Evolutionary conservation across 2,797 vertebrate genomes (phyloP), one percentile per base, ranked within the genome.

Genomic region (Florisuga fusca): DNA sequence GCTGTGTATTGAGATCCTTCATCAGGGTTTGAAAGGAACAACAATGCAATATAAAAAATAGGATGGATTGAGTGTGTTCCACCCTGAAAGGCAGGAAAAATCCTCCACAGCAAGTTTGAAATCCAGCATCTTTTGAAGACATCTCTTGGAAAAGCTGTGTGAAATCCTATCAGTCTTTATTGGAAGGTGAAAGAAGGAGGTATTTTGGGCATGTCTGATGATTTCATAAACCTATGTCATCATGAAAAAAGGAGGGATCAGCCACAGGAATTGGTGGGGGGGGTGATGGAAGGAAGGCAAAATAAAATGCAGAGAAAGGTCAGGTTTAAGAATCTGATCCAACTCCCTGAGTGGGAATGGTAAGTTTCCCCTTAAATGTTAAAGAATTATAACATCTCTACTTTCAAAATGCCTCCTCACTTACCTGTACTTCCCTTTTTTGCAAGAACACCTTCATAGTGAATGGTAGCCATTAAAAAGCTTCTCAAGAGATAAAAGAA

Each of bases 21-120:
- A 93, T 87, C 53, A 57, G 87, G 86, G 85, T 96, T 96, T 96
- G 95, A 97, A 97, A 95, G 83, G 92, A 93, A 94, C 94, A 91
- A 92, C 16, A 71, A 81, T 25, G 5, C 88, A 81, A 85, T 87
- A 41, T 91, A 50, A 94, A 77, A 90, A 93, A 67, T 82, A 90
- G 73, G 92, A 96, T 0, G 57, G 93, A 88, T 95, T 97, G 95
- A 96, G 84, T 50, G 34, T 16, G 64, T 96, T 97, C 91, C 90
- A 84, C 50, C 46, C 76, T 86, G 87, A 94, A 89, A 96, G 84
- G 86, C 68, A 59, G 79, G 84, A 68, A 94, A 89, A 94, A 95
- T 45, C 53, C 61, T 86, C 90, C 80, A 76, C 90, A 81, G 85
- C 55, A 51, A 25, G 73, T 64, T 78, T 82, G 58, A 82, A 86